A percentile compares a stretch with the other conserved stretches of the same genome.
Evolutionary conservation across 2,113 vertebrate genomes (phyloP).

Genomic region (Neodontobutis hainanensis): DNA sequence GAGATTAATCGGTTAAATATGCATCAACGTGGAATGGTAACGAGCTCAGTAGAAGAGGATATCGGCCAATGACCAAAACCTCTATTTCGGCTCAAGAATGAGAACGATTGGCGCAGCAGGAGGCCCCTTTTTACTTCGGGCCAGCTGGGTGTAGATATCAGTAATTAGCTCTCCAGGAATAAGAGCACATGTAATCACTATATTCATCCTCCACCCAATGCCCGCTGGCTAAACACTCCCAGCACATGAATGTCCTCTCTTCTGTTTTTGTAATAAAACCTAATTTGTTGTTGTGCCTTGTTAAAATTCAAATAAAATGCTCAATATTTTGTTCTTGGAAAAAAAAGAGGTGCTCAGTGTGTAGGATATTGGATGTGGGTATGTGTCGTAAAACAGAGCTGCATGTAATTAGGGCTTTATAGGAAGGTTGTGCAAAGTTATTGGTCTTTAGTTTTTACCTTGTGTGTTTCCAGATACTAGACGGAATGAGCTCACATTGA

Average conservation of each 20-base stretch:
- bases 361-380: slow-evolving; percentile 25
- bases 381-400: slow-evolving; percentile 53
- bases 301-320: slow-evolving; percentile 70
- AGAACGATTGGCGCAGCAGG: neutral
- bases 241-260: slow-evolving; percentile 32
- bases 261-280: slow-evolving; percentile 64
- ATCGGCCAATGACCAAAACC: neutral
- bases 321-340: slow-evolving; percentile 62
- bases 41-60: neutral
- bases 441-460: neutral
- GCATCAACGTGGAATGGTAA: neutral
- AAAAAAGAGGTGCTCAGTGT: slow-evolving; percentile 43
- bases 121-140: neutral
- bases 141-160: slow-evolving; percentile 23
- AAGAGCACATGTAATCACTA: slow-evolving; percentile 56
- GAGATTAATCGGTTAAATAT: neutral
- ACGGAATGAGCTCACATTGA: neutral
- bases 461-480: neutral
- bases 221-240: slow-evolving; percentile 54
- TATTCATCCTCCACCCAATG: slow-evolving; percentile 42
- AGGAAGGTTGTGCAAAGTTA: slow-evolving; percentile 12
- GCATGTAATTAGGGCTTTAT: slow-evolving; percentile 59
- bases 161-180: slow-evolving; percentile 65
- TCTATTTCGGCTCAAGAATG: neutral
- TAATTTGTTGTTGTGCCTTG: slow-evolving; percentile 67